These are phyloP conservation scores for Ptyas mucosa DNA, from an alignment of 2,113 vertebrate species.

Conservation along the genomic window DNA sequence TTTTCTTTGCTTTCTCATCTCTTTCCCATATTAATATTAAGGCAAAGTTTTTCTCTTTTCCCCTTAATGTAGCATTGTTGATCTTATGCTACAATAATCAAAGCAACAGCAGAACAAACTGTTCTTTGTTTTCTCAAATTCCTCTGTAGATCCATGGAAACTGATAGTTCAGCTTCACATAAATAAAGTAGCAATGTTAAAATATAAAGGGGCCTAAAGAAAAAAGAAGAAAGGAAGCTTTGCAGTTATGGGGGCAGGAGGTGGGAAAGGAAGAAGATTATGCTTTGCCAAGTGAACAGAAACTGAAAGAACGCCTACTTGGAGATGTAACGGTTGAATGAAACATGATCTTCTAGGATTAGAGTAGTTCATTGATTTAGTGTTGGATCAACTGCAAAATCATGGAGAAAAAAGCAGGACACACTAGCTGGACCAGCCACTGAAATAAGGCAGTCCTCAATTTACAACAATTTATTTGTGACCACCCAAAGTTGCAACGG, in stretches of 20 bases:
- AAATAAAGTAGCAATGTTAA: background rate
- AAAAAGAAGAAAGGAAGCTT: background rate
- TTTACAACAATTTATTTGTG: too few relatives aligned
- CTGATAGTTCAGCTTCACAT: background rate
- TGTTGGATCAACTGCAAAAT: background rate
- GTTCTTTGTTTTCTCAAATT: background rate
- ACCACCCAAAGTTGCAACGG: too few relatives aligned
- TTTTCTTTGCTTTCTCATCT: background rate
- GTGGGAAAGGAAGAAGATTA: background rate
- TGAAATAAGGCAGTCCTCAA: background rate
- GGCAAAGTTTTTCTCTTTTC: background rate
- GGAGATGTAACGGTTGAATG: background rate
- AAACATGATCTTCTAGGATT: background rate
- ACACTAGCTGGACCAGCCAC: background rate
- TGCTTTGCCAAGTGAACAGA: background rate
- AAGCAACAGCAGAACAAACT: background rate
- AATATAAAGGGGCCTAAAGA: background rate
- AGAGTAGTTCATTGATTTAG: background rate
- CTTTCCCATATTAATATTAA: background rate
- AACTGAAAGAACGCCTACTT: background rate
- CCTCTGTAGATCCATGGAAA: background rate
- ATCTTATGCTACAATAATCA: background rate
- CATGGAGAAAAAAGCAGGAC: background rate
- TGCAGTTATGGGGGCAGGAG: background rate
- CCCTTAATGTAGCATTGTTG: background rate